A percentile compares a stretch with the other conserved stretches of the same genome.
These are phyloP conservation scores for Drosophila acutilabella DNA, from an alignment of 2,888 invertebrate genomes.

Conservation along the genomic window DNA sequence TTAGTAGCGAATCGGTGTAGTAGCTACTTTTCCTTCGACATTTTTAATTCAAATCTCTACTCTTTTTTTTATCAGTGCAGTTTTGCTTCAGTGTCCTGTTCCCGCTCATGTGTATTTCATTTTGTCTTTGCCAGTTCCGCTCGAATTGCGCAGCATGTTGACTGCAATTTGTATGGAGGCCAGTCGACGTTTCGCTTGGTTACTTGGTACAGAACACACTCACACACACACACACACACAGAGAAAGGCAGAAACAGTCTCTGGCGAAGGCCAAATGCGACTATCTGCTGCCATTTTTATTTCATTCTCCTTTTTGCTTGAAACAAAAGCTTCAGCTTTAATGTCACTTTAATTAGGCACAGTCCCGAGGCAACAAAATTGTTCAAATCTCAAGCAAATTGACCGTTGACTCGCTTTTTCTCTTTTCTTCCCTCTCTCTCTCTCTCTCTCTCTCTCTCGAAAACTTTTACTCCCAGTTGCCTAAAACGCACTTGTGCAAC, in stretches of 20 bases:
- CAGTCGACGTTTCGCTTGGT: slow-evolving; percentile 71
- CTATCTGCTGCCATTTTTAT: slow-evolving; percentile 11
- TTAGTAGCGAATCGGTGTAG: too few species aligned
- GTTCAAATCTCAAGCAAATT: slow-evolving; percentile 74
- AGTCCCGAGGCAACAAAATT: slow-evolving; percentile 54
- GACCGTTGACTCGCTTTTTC: slow-evolving; percentile 65
- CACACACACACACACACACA: not conserved
- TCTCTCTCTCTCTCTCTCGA: slow-evolving; percentile 31
- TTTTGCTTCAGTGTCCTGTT: slow-evolving; percentile 54
- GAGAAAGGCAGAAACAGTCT: not conserved
- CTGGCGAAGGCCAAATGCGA: slow-evolving; percentile 65
- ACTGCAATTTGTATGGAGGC: slow-evolving; percentile 76
- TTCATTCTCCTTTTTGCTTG: slow-evolving; percentile 6
- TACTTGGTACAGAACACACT: slow-evolving; percentile 34
- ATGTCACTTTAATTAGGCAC: slow-evolving; percentile 75
- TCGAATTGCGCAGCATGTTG: slow-evolving; percentile 76
- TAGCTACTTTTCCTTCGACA: too few species aligned
- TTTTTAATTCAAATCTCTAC: not conserved
- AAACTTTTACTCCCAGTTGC: slow-evolving; percentile 49
- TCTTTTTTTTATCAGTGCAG: not conserved
- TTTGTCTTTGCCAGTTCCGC: slow-evolving; percentile 75
- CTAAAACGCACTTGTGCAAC: slow-evolving; percentile 51
- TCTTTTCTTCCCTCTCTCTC: slow-evolving; percentile 25
- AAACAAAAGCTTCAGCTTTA: slow-evolving; percentile 59
- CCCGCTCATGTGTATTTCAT: slow-evolving; percentile 72